Evolutionary conservation across 2,797 vertebrate genomes (phyloP).

Genomic region (Peromyscus aztecus): DNA sequence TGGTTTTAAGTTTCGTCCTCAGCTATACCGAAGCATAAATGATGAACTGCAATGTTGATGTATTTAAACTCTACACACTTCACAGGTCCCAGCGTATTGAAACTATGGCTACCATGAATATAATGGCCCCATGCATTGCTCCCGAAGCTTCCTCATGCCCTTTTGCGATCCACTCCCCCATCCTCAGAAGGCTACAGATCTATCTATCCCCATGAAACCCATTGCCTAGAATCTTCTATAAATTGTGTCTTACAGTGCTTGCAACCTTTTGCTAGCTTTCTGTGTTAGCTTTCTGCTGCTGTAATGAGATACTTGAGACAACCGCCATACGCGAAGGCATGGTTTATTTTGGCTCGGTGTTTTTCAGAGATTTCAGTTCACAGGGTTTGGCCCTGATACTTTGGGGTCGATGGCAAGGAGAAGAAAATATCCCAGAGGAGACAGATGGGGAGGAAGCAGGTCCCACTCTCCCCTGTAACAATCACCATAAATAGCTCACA

Average conservation of each 20-base stretch:
- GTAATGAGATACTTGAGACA: background rate
- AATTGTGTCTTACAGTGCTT: accelerated
- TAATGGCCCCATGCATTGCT: accelerated
- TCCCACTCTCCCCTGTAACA: background rate
- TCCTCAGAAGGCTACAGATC: background rate
- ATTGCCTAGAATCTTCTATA: background rate
- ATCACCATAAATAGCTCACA: background rate
- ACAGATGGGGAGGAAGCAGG: background rate
- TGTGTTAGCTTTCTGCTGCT: background rate
- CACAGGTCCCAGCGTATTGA: background rate
- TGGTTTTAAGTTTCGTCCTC: background rate
- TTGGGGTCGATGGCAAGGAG: background rate
- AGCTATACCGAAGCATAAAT: background rate
- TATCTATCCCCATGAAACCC: background rate
- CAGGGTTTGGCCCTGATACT: background rate
- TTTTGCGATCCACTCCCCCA: too few species aligned
- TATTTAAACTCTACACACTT: background rate
- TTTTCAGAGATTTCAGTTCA: background rate
- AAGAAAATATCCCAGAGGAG: background rate
- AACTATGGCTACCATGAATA: background rate
- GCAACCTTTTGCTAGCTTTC: background rate
- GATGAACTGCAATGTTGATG: background rate
- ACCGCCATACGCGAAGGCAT: background rate
- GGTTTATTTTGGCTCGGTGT: background rate
- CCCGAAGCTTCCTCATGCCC: accelerated